Base-by-base conservation (phyloP, 1,140 invertebrate species). In the Dendroctonus valens region DNA sequence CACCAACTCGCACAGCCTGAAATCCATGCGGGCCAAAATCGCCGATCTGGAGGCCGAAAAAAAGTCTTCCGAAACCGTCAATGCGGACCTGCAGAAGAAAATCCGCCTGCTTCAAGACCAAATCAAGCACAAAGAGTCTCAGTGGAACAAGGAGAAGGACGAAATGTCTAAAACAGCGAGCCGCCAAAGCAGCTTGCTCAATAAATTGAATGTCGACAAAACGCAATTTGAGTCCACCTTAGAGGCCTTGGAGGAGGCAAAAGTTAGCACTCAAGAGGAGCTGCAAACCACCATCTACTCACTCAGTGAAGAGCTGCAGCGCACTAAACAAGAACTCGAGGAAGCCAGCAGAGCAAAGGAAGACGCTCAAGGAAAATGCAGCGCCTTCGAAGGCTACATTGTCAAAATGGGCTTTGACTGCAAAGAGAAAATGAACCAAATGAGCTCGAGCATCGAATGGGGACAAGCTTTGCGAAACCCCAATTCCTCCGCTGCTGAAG, bases 81-180 rank as follows among this genome's bases (percentile, higher is more conserved):
- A 73, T 41, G 26, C 46, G 11, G 68, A 71, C 41, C 46, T 75
- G 0, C 57, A 59, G 2, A 66, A 63, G 41, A 72, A 73, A 63
- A 11, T 75, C 0, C 67, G 68, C 42, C 41, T 44, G 38, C 55
- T 71, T n/a, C 67, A 75, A 70, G 69, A 70, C 39, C 65, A 74
- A 53, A 37, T 68, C 7, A 73, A 73, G 49, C 59, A 67, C 26
- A 72, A 72, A 52, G 67, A 73, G 44, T 46, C 61, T 11, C 70
- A 72, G 50, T 76, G 73, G 71, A 62, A 41, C 14, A 73, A 73
- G 46, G 74, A 76, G 42, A 76, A 73, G 52, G 71, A 77, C 12
- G 76, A 77, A 62, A n/a, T 76, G 52, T 68, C 67, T 6, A 75
- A 72, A 46, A 71, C 54, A 9, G 49, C 72, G 8, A 73, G 71